phyloP scores from a whole-genome alignment of 2,888 invertebrate species.

The Tenthredo mesomela region DNA sequence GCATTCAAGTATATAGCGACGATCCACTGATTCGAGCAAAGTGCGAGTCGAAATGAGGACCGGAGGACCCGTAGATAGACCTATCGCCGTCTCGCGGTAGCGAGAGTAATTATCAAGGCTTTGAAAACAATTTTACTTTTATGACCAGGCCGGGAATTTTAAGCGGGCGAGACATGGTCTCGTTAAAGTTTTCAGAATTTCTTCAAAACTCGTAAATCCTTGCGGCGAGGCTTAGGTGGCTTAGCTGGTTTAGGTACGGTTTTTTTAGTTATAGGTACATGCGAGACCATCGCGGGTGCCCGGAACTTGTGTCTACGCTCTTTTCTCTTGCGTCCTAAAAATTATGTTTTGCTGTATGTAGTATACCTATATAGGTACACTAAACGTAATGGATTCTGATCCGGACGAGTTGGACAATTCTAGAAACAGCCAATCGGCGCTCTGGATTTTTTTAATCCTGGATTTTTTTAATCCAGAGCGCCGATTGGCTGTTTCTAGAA shows the following conservation, averaged over 20 bases:
- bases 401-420: too few relatives aligned
- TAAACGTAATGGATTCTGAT: too few relatives aligned
- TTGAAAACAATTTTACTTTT: conserved; percentile 65
- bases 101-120: conserved; percentile 20
- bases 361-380: too few relatives aligned
- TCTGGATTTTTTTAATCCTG: too few relatives aligned
- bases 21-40: conserved; percentile 12
- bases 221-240: neutral
- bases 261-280: neutral
- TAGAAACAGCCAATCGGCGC: too few relatives aligned
- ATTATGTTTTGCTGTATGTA: too few relatives aligned
- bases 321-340: too few relatives aligned
- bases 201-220: conserved; percentile 70
- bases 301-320: too few relatives aligned
- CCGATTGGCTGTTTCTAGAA: too few relatives aligned
- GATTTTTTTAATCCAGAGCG: too few relatives aligned
- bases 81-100: neutral
- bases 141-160: conserved; percentile 53
- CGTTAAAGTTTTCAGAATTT: conserved; percentile 59
- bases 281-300: too few relatives aligned
- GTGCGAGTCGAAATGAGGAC: neutral
- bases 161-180: conserved; percentile 52
- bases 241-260: neutral
- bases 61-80: conserved; percentile 27
- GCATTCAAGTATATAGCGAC: conserved; percentile 28